A percentile compares a stretch with the other conserved stretches of the same genome.
Conservation (phyloP, 2,797 vertebrate species). For the Chrysocyon brachyurus region DNA sequence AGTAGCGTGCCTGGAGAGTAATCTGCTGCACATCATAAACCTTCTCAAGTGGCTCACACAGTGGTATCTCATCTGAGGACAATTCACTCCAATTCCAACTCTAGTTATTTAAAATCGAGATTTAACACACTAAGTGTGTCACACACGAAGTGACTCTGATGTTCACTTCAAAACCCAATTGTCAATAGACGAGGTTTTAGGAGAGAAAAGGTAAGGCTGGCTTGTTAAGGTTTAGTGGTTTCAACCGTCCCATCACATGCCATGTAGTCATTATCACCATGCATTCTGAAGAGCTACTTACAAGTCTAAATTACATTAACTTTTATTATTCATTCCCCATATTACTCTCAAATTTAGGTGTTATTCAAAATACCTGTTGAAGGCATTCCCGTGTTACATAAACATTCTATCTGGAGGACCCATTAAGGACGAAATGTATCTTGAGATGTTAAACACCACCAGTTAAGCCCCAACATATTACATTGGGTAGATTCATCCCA, state of each 20-base stretch:
- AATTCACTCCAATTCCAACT: neutral
- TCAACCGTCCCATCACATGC: neutral
- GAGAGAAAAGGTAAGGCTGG: neutral
- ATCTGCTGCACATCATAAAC: rapidly evolving
- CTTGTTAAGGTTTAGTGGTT: neutral
- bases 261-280: neutral
- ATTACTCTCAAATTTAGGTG: neutral
- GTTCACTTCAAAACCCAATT: neutral
- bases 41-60: neutral
- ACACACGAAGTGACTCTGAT: neutral
- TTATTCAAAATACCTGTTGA: constrained; percentile 6
- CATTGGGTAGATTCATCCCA: too few species aligned
- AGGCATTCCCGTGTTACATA: neutral
- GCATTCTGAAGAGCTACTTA: neutral
- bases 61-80: neutral
- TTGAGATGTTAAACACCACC: neutral
- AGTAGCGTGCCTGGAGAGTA: too few species aligned
- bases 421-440: neutral
- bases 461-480: neutral
- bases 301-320: neutral
- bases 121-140: neutral
- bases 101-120: neutral
- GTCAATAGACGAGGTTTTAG: neutral
- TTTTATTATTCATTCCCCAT: neutral
- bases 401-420: neutral